Percentiles rank a stretch among this genome's conserved stretches.
These are phyloP conservation scores for Diadema setosum DNA, from an alignment of 35 echinoderm and acorn worm species.

Conservation along the genomic window DNA sequence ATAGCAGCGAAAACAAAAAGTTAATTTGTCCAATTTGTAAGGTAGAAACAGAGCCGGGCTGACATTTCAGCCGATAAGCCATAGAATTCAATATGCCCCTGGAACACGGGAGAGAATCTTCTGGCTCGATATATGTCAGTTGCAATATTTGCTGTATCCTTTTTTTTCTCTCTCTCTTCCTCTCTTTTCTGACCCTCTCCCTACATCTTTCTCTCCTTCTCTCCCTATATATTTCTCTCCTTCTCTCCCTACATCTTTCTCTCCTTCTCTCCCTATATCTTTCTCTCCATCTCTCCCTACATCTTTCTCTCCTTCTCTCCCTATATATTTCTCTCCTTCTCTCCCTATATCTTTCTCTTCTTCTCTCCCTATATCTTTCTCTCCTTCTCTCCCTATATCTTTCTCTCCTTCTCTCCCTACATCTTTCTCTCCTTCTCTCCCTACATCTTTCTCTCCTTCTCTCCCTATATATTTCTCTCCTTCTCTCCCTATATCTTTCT, in stretches of 20 bases:
- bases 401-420: background rate
- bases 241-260: background rate
- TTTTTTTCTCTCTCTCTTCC: background rate
- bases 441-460: background rate
- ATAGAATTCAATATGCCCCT: background rate
- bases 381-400: background rate
- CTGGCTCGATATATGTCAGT: background rate
- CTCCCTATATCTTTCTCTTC: background rate
- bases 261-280: background rate
- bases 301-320: background rate
- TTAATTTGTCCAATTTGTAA: background rate
- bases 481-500: background rate
- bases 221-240: background rate
- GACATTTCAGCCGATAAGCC: background rate
- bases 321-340: background rate
- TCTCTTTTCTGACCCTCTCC: background rate
- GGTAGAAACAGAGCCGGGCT: background rate
- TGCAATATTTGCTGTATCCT: background rate
- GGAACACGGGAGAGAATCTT: too few species aligned
- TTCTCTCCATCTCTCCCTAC: background rate
- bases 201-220: background rate
- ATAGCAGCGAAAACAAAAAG: background rate
- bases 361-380: background rate
- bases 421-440: background rate
- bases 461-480: background rate